Base-by-base conservation (phyloP, 2,888 invertebrate genomes). In the Drosophila anomalata region DNA sequence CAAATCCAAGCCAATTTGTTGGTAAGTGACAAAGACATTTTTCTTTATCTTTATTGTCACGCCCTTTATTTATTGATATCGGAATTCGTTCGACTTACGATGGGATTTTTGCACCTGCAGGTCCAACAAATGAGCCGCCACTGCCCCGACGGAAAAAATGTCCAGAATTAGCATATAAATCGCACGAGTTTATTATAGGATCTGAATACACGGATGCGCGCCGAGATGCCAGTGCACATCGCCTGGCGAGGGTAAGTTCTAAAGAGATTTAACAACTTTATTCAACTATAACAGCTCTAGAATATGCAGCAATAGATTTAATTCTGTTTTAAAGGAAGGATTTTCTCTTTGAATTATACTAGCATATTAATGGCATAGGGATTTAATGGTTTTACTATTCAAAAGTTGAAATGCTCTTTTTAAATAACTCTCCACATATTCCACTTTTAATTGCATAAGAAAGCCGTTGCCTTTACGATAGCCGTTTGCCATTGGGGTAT, bases 101-200 rank as follows among this genome's bases (percentile, higher is more conserved):
- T 66, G 29, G 29, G 29, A 9, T 29, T 29, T 29, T 52, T 22
- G 9, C 22, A 51, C 53, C 67, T 77, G 60, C 76, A 92, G 92
- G 91, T 78, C 84, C 93, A 77, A 93, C 93, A 63, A 94, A 95
- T 93, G 97, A 97, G 92, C 96, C 96, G 81, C 96, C 96, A 75
- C 94, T 97, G 93, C 96, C 96, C 77, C 94, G 97, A 79, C 94
- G 96, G 91, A 97, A 96, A 94, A 97, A 97, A 93, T 96, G 96
- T 91, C 97, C 97, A 51, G 96, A 96, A 85, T 94, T 96, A 90
- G 96, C 97, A 87, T 96, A 97, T 94, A 95, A 95, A 92, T 95
- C 96, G 90, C 96, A 96, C 93, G 96, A 96, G 92, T 94, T 96
- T 89, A 94, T 96, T 81, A 92, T 90, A 87, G 91, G 91, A 82